A percentile compares a stretch with the other conserved stretches of the same genome.
Evolutionary conservation across 2,888 invertebrate species (phyloP).

Genomic region (Cantharis rustica): DNA sequence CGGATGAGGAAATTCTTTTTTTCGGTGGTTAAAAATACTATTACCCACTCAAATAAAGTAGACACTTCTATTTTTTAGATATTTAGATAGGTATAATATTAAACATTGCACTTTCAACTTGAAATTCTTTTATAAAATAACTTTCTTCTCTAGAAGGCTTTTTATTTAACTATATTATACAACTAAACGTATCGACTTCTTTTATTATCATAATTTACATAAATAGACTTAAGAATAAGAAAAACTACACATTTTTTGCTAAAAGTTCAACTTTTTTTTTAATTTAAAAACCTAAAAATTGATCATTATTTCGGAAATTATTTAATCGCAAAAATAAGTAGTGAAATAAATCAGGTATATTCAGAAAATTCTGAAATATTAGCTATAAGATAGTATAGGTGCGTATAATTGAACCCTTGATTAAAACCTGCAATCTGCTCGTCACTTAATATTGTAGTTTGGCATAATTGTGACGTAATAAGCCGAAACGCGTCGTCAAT

Average conservation of each 20-base stretch:
- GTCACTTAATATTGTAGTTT: too few species aligned
- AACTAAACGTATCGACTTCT: background rate
- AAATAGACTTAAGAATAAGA: background rate
- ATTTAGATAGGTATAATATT: constrained; percentile 15
- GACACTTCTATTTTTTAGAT: constrained; percentile 15
- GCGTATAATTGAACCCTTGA: too few species aligned
- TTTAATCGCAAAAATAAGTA: background rate
- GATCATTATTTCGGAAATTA: background rate
- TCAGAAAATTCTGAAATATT: too few species aligned
- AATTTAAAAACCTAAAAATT: background rate
- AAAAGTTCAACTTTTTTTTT: background rate
- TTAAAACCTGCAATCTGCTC: too few species aligned
- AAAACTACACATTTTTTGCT: background rate
- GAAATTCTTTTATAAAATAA: background rate
- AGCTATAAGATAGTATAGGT: too few species aligned
- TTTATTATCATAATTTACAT: background rate
- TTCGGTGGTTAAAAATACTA: constrained; percentile 23
- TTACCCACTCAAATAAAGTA: constrained; percentile 28
- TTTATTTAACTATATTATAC: background rate
- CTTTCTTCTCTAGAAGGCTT: background rate
- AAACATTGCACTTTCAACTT: constrained; percentile 8
- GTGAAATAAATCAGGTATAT: too few species aligned
- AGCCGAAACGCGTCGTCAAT: too few species aligned
- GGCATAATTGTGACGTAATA: too few species aligned
- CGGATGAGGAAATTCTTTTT: constrained; percentile 26